Percentiles rank a stretch among this genome's conserved stretches.
Evolutionary conservation across 2,113 vertebrate genomes (phyloP).

Genomic region (Charadrius vociferus): DNA sequence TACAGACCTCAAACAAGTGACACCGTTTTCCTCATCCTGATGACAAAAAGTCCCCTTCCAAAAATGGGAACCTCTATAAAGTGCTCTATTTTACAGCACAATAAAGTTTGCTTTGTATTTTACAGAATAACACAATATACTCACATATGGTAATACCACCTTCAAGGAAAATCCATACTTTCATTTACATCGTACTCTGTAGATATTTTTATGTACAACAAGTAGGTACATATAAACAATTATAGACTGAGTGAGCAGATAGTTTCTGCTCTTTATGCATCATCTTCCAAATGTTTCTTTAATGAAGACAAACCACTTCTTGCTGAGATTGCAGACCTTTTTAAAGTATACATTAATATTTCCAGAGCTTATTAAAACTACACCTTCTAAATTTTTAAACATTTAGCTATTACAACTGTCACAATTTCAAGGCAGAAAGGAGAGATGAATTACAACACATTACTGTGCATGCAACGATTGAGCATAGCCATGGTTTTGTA

Average conservation of each 20-base stretch:
- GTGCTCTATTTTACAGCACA: not conserved
- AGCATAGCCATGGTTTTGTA: not conserved
- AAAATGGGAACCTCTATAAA: not conserved
- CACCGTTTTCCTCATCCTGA: not conserved
- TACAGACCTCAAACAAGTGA: not conserved
- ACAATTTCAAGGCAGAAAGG: not conserved
- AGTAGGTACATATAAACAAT: not conserved
- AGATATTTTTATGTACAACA: not conserved
- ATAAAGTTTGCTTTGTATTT: not conserved
- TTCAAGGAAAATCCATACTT: not conserved
- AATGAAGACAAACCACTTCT: constrained; percentile 35
- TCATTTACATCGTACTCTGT: not conserved
- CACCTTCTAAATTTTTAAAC: constrained; percentile 16
- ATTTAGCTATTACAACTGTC: not conserved
- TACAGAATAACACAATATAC: not conserved
- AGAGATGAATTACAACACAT: not conserved
- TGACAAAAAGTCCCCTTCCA: not conserved
- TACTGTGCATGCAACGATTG: not conserved
- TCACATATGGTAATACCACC: not conserved
- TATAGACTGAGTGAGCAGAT: not conserved
- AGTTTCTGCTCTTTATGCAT: not conserved
- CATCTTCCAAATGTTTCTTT: constrained; percentile 19
- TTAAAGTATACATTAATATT: constrained; percentile 16
- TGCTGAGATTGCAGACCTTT: constrained; percentile 5
- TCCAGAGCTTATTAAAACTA: constrained; percentile 33